Conservation (phyloP, 64 coral and sea anemone genomes). For the Pocillopora verrucosa region DNA sequence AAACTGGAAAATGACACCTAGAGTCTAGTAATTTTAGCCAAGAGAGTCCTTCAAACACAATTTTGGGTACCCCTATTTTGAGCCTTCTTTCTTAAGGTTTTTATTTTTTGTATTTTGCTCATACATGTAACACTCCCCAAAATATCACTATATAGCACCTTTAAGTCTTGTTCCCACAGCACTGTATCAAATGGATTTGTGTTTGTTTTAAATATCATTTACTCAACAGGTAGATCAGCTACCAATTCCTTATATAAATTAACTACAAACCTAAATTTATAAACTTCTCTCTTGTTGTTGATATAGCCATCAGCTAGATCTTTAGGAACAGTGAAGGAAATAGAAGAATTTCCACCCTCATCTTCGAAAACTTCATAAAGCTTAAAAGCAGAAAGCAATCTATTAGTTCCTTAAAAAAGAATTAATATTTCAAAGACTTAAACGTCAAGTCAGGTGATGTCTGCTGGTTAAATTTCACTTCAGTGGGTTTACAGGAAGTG, state of each 20-base stretch:
- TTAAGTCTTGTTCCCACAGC: background rate
- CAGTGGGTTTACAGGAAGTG: background rate
- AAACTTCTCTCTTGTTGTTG: constrained; percentile 97
- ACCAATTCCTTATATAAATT: background rate
- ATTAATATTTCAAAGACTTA: constrained; percentile 15
- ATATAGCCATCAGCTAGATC: constrained; percentile 94
- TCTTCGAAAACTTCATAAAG: constrained; percentile 82
- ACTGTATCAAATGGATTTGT: background rate
- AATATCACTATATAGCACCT: too few relatives aligned
- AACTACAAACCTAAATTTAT: constrained; percentile 83
- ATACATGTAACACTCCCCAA: too few relatives aligned
- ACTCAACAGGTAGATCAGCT: background rate
- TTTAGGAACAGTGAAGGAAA: constrained; percentile 85
- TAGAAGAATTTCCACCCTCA: constrained; percentile 30
- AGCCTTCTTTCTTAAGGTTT: too few relatives aligned
- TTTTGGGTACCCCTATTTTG: too few relatives aligned
- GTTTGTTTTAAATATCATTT: too few relatives aligned
- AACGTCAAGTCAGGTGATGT: background rate
- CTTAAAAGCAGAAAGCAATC: constrained; percentile 28
- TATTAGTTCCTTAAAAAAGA: background rate
- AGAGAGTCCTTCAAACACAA: too few relatives aligned
- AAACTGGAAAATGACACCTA: too few relatives aligned
- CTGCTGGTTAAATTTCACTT: background rate
- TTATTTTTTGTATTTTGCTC: too few relatives aligned
- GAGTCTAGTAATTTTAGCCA: too few relatives aligned